Conservation (phyloP, 2,888 invertebrate genomes). For the Euclidia mi region DNA sequence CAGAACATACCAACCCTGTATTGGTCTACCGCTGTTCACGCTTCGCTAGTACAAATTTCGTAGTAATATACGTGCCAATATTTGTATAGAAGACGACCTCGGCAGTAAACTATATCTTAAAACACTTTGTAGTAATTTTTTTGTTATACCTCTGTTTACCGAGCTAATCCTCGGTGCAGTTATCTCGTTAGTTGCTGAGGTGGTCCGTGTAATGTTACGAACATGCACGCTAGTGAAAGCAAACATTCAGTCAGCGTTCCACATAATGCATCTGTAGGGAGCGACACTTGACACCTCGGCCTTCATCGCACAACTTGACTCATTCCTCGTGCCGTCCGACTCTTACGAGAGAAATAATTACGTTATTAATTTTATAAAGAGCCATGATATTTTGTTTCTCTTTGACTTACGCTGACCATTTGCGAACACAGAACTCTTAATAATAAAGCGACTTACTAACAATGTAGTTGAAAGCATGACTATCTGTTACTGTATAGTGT, state of each 20-base stretch:
- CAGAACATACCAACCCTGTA: constrained; percentile 69
- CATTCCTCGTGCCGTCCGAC: constrained; percentile 36
- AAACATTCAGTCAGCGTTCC: constrained; percentile 81
- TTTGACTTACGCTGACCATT: background rate
- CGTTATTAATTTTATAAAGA: constrained; percentile 4
- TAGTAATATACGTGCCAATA: constrained; percentile 29
- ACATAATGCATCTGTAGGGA: constrained; percentile 80
- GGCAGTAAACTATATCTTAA: constrained; percentile 14
- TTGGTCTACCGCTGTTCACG: constrained; percentile 59
- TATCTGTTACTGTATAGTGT: too few relatives aligned
- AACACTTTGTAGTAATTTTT: background rate
- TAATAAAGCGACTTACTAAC: too few relatives aligned
- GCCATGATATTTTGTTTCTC: background rate
- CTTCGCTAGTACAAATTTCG: constrained; percentile 52
- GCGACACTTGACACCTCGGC: constrained; percentile 84
- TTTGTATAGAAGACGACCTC: constrained; percentile 13
- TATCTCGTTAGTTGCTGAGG: constrained; percentile 61
- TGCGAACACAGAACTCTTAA: too few relatives aligned
- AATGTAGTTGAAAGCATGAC: too few relatives aligned
- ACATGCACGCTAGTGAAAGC: constrained; percentile 85
- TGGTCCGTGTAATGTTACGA: constrained; percentile 82
- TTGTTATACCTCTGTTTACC: constrained; percentile 16
- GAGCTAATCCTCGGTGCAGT: constrained; percentile 36
- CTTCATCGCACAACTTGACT: constrained; percentile 67
- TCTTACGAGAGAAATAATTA: constrained; percentile 36